Evolutionary conservation across 2,888 invertebrate genomes (phyloP), one percentile per base, ranked within the genome.

Genomic region (Holacanthella duospinosa): DNA sequence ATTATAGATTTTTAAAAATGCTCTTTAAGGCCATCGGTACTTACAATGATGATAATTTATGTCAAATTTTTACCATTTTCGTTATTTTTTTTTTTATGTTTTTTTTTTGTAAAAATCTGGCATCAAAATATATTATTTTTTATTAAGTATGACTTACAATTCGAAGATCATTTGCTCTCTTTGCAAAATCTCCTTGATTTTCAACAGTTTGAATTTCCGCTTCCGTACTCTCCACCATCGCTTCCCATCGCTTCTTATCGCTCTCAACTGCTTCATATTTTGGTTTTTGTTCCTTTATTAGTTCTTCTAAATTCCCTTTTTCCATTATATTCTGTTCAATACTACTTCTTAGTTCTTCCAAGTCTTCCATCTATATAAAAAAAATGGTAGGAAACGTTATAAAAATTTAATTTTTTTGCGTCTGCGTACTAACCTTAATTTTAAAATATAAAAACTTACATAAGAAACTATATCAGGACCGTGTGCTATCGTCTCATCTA

Each of bases 391-490:
- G 1, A 19, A 57, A 3, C 27, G 24, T 53, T 24, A 12, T 16
- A 12, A 29, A 21, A 55, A 26, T 6, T 12, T 12, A 29, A 55
- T 24, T n/a, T 53, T 53, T n/a, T 53, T 53, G 6, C 6, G n/a
- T 53, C 6, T 53, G 21, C 24, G n/a, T 53, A 53, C 25, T 53
- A 25, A 6, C n/a, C 2, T 1, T 1, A 53, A 61, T 36, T 9
- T 9, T 36, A 16, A 53, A 53, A 24, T 9, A 12, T 12, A 24
- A 53, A 53, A 53, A 9, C 26, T 29, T 60, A 64, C 64, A 54
- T 53, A 61, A n/a, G 64, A 60, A 27, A 55, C 53, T n/a, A 64
- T 29, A 25, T 64, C 64, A 36, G 64, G 56, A 2, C 29, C 48
- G n/a, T 53, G 29, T 12, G 21, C 24, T 19, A 63, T 43, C 2